These are phyloP conservation scores for Macrochelys suwanniensis DNA, from an alignment of 2,797 vertebrate species.

Conservation along the genomic window DNA sequence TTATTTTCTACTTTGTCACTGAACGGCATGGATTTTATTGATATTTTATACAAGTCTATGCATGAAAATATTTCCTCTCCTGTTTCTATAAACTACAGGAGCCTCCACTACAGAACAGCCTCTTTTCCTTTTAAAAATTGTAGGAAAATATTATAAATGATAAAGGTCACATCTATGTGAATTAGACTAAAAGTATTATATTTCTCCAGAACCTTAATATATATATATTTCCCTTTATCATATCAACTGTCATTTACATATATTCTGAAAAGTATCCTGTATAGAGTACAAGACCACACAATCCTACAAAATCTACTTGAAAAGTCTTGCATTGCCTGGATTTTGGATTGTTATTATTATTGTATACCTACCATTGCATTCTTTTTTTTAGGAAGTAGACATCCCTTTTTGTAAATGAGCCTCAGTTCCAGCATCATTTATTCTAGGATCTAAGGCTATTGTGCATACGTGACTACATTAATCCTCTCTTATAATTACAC, in stretches of 20 bases:
- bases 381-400: slow-evolving; percentile 14
- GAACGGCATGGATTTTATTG: slow-evolving; percentile 63
- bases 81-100: slow-evolving; percentile 62
- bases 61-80: slow-evolving; percentile 47
- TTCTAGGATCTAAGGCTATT: not conserved
- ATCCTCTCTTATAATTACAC: slow-evolving; percentile 8
- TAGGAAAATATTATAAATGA: not conserved
- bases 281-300: slow-evolving; percentile 57
- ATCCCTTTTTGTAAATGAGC: slow-evolving; percentile 1
- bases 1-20: slow-evolving; percentile 61
- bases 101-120: slow-evolving; percentile 7
- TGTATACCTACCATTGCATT: not conserved
- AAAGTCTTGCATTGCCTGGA: slow-evolving; percentile 38
- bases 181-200: slow-evolving; percentile 44
- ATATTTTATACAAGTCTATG: slow-evolving; percentile 66
- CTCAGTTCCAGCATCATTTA: slow-evolving; percentile 23
- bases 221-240: slow-evolving; percentile 54
- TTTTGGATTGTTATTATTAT: slow-evolving; percentile 23
- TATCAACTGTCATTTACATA: slow-evolving; percentile 39
- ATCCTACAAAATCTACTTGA: slow-evolving; percentile 55
- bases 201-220: slow-evolving; percentile 1
- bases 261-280: slow-evolving; percentile 43
- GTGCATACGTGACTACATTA: not conserved
- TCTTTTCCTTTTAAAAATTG: slow-evolving; percentile 35
- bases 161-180: slow-evolving; percentile 28